phyloP scores from a whole-genome alignment of 2,797 vertebrate genomes.

The Gorsachius magnificus region DNA sequence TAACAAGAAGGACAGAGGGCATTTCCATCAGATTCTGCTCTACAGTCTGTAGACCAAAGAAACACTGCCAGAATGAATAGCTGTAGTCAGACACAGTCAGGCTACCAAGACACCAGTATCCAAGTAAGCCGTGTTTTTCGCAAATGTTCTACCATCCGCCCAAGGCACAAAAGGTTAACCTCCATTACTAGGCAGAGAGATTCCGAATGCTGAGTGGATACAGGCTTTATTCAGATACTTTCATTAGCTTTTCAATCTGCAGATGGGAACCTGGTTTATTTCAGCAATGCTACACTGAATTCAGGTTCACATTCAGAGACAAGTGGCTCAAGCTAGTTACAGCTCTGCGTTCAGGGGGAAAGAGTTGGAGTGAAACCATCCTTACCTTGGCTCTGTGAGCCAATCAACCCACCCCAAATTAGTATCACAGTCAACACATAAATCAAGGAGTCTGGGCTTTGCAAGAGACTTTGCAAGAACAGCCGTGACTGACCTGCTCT shows the following conservation, averaged over 20 bases:
- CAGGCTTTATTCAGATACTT: neutral
- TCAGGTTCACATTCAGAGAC: neutral
- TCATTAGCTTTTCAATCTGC: neutral
- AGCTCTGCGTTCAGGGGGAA: neutral
- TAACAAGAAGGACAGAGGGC: neutral
- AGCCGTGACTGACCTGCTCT: neutral
- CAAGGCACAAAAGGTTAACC: neutral
- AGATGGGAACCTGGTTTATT: neutral
- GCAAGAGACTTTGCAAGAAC: neutral
- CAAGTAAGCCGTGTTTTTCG: neutral
- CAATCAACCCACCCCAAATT: neutral
- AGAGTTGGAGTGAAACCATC: neutral
- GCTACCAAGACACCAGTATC: neutral
- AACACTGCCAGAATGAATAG: neutral
- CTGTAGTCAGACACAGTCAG: neutral
- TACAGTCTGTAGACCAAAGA: neutral
- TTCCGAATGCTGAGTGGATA: neutral
- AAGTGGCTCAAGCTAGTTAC: neutral
- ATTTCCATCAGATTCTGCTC: neutral
- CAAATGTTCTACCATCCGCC: neutral
- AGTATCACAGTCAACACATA: neutral
- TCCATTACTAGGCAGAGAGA: neutral
- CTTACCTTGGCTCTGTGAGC: neutral
- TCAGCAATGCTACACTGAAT: neutral
- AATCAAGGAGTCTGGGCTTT: neutral